Evolutionary conservation across 2,888 invertebrate species (phyloP).

Genomic region (Iselma pallidipennis): DNA sequence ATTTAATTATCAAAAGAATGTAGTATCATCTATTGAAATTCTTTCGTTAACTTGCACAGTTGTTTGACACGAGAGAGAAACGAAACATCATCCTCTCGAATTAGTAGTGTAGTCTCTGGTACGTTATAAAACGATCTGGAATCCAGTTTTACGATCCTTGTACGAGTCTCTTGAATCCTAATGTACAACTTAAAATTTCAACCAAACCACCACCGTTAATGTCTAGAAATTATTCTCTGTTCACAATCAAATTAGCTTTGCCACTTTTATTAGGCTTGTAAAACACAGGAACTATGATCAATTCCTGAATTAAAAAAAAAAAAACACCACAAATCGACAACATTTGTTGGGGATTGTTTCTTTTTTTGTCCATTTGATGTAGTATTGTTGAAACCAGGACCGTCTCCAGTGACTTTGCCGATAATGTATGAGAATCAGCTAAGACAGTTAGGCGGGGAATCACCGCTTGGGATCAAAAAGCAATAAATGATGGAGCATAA

Average conservation of each 20-base stretch:
- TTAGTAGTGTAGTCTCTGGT: constrained; percentile 37
- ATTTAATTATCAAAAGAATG: constrained; percentile 7
- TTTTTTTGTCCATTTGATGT: too few relatives aligned
- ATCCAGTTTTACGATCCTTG: constrained; percentile 39
- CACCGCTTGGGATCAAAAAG: constrained; percentile 22
- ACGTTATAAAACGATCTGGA: constrained; percentile 44
- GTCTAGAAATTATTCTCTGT: constrained; percentile 35
- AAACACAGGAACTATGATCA: neutral
- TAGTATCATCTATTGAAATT: constrained; percentile 15
- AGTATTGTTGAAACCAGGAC: neutral
- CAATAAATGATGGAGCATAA: constrained; percentile 36
- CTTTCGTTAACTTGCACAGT: constrained; percentile 5
- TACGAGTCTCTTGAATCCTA: constrained; percentile 41
- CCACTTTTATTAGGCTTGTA: neutral
- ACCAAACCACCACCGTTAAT: constrained; percentile 33
- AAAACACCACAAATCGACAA: too few relatives aligned
- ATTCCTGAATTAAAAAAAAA: too few relatives aligned
- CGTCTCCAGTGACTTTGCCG: neutral
- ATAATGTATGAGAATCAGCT: neutral
- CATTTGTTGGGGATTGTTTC: too few relatives aligned
- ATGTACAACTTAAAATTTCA: constrained; percentile 42
- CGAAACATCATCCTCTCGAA: constrained; percentile 34
- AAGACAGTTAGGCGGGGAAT: neutral
- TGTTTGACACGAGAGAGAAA: constrained; percentile 19
- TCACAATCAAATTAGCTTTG: constrained; percentile 29